Evolutionary conservation across 2,113 vertebrate genomes (phyloP).

Genomic region (Pycnonotus jocosus): DNA sequence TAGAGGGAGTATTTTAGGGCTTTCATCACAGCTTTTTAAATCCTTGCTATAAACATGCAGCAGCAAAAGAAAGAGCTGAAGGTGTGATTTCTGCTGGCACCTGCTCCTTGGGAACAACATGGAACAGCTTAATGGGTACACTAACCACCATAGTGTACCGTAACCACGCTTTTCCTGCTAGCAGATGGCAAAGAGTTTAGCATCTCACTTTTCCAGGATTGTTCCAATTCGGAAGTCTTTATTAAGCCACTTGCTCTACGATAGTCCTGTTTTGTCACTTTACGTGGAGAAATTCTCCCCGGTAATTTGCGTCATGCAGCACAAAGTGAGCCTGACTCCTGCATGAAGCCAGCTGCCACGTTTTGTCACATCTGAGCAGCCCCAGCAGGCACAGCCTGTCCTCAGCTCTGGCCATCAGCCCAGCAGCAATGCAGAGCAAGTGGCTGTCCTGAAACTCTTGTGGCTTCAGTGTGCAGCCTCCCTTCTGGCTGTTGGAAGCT

Average conservation of each 20-base stretch:
- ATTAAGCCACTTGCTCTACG: background rate
- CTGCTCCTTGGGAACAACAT: background rate
- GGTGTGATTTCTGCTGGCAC: background rate
- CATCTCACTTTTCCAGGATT: background rate
- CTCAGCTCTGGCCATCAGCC: fast-evolving
- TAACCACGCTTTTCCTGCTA: background rate
- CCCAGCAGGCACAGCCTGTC: background rate
- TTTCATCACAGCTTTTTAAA: background rate
- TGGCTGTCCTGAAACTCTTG: fast-evolving
- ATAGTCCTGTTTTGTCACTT: background rate
- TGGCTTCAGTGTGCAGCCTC: fast-evolving
- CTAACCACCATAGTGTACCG: fast-evolving
- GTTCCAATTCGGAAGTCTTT: fast-evolving
- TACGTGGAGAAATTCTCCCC: background rate
- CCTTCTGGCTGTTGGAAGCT: too few species aligned
- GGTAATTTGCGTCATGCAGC: fast-evolving
- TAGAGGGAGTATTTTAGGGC: background rate
- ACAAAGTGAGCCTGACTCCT: background rate
- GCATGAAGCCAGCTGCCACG: background rate
- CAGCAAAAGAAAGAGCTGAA: background rate
- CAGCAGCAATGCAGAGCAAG: background rate
- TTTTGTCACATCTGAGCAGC: background rate
- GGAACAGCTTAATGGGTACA: background rate
- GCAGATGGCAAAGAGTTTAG: background rate
- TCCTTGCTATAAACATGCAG: background rate